Percentiles rank a stretch among this genome's conserved stretches.
phyloP scores from a whole-genome alignment of 2,888 invertebrate species.

The Chrysolina haemoptera region DNA sequence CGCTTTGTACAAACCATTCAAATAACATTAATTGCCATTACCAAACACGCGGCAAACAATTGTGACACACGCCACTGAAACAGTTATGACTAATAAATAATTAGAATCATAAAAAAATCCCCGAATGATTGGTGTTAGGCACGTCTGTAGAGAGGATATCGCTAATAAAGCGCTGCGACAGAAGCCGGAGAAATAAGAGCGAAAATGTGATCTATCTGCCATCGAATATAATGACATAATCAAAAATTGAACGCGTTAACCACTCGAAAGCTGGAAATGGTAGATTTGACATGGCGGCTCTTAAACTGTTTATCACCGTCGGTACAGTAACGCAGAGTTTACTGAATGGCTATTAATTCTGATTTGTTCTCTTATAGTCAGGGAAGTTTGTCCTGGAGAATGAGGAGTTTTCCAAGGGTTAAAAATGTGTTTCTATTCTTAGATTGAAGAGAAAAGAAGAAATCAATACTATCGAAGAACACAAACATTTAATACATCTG shows the following conservation, averaged over 20 bases:
- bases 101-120: constrained; percentile 53
- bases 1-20: too few species aligned
- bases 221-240: constrained; percentile 65
- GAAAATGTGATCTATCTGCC: constrained; percentile 66
- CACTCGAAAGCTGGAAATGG: constrained; percentile 64
- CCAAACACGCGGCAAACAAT: not conserved
- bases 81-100: constrained; percentile 13
- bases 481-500: too few species aligned
- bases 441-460: too few species aligned
- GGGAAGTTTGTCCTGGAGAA: not conserved
- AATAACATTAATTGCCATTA: too few species aligned
- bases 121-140: constrained; percentile 62
- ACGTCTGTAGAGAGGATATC: constrained; percentile 50
- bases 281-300: constrained; percentile 62
- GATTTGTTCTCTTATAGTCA: constrained; percentile 9
- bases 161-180: constrained; percentile 59
- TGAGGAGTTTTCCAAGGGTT: not conserved
- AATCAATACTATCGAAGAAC: too few species aligned
- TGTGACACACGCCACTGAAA: not conserved
- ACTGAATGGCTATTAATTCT: constrained; percentile 26
- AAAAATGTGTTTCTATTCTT: too few species aligned
- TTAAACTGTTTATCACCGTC: constrained; percentile 45
- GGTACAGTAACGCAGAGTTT: constrained; percentile 38
- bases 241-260: constrained; percentile 63
- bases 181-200: constrained; percentile 60